Percentiles rank a stretch among this genome's conserved stretches.
phyloP scores from a whole-genome alignment of 2,797 vertebrate genomes.

The Anolis apletophallus region DNA sequence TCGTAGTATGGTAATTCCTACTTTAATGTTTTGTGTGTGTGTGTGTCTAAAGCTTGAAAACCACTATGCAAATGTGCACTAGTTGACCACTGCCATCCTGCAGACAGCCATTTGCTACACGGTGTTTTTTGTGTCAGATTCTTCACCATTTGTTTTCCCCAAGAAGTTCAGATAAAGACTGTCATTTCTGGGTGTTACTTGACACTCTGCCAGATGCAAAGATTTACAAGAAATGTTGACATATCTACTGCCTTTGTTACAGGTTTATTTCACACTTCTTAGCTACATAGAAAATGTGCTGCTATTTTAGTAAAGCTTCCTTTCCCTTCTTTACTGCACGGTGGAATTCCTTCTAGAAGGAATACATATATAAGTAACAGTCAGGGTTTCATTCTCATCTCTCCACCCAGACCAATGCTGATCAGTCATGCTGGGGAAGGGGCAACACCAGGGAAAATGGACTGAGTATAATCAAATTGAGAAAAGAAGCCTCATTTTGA shows the following conservation, averaged over 20 bases:
- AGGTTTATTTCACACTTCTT: conserved; percentile 28
- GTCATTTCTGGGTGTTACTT: conserved; percentile 16
- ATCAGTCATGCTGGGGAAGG: conserved; percentile 2
- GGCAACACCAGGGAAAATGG: neutral
- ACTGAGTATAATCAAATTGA: neutral
- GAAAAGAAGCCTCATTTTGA: neutral
- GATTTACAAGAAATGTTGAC: neutral
- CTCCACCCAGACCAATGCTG: neutral
- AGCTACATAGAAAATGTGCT: neutral
- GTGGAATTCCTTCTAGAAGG: neutral
- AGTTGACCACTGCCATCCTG: neutral
- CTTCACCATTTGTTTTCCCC: conserved; percentile 4
- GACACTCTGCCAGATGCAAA: neutral
- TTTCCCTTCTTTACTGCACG: neutral
- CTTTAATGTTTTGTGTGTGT: conserved; percentile 9
- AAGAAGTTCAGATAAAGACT: neutral
- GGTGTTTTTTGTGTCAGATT: conserved; percentile 21
- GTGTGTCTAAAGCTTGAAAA: conserved; percentile 27
- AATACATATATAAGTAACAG: neutral
- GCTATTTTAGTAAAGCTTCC: conserved; percentile 24
- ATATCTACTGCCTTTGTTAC: conserved; percentile 7
- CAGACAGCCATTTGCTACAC: conserved; percentile 27
- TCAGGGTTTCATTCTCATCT: neutral
- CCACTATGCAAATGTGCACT: neutral
- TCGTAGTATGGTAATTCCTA: neutral